phyloP scores from a whole-genome alignment of 92 coral and sea anemone species.

The Porites cylindrica region DNA sequence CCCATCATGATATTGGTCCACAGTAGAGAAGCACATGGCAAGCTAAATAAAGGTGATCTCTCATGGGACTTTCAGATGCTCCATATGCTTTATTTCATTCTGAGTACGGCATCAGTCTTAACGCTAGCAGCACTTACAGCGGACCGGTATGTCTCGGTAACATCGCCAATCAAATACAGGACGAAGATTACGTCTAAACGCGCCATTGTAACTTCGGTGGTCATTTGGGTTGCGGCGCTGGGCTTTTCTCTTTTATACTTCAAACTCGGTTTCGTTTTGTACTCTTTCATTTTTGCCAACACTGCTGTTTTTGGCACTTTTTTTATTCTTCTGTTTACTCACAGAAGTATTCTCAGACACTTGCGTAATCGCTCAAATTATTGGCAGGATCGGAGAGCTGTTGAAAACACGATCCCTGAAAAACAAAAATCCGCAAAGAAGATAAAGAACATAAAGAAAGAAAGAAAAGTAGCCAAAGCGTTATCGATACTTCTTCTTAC shows the following conservation, averaged over 20 bases:
- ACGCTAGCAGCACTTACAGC: conserved; percentile 61
- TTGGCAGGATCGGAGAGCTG: conserved; percentile 36
- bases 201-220: conserved; percentile 39
- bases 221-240: conserved; percentile 54
- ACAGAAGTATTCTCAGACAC: conserved; percentile 6
- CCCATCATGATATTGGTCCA: conserved; percentile 59
- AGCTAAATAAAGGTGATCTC: conserved; percentile 9
- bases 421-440: conserved; percentile 52
- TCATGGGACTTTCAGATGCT: conserved; percentile 40
- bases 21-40: conserved; percentile 57
- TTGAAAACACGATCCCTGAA: conserved; percentile 38
- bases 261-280: conserved; percentile 55
- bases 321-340: conserved; percentile 64
- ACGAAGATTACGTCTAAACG: conserved; percentile 51
- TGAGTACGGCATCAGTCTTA: conserved; percentile 68
- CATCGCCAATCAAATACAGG: conserved; percentile 63
- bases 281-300: conserved; percentile 69
- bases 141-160: conserved; percentile 68
- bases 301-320: conserved; percentile 69
- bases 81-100: conserved; percentile 61
- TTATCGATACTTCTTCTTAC: conserved; percentile 66
- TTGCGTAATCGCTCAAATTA: conserved; percentile 47
- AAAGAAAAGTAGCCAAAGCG: conserved; percentile 62
- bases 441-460: conserved; percentile 58
- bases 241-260: conserved; percentile 34